These are phyloP conservation scores for Agrochola macilenta DNA, from an alignment of 2,888 invertebrate genomes.

Conservation along the genomic window DNA sequence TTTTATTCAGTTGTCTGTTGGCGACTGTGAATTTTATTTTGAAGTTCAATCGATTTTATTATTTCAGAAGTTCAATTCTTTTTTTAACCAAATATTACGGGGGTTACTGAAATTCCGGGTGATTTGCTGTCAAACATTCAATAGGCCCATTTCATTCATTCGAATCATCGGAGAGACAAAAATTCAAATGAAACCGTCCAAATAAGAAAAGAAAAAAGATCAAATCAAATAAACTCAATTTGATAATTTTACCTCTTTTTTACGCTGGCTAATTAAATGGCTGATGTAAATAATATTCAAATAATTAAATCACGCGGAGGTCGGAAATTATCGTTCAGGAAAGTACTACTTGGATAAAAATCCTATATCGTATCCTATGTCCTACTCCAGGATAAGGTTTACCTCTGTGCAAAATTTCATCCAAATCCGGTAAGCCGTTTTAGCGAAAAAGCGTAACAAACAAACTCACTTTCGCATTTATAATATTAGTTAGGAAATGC, in stretches of 20 bases:
- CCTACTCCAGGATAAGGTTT: no score
- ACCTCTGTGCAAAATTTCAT: no score
- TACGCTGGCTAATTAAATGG: neutral
- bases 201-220: constrained; percentile 12
- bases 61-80: neutral
- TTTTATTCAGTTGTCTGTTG: constrained; percentile 5
- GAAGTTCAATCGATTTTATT: neutral
- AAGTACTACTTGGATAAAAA: no score
- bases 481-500: no score
- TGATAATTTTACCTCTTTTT: neutral
- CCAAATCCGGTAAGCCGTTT: no score
- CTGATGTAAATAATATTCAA: neutral
- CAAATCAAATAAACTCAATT: neutral
- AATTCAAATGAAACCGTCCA: neutral
- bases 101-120: neutral
- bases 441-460: no score
- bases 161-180: constrained; percentile 6
- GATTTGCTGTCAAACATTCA: constrained; percentile 15
- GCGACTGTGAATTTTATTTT: constrained; percentile 24
- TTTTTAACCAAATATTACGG: neutral
- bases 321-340: no score
- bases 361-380: no score
- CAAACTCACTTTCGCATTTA: no score
- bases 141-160: constrained; percentile 15
- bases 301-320: neutral